Evolutionary conservation across 2,888 invertebrate species (phyloP).

Genomic region (Aelia acuminata): DNA sequence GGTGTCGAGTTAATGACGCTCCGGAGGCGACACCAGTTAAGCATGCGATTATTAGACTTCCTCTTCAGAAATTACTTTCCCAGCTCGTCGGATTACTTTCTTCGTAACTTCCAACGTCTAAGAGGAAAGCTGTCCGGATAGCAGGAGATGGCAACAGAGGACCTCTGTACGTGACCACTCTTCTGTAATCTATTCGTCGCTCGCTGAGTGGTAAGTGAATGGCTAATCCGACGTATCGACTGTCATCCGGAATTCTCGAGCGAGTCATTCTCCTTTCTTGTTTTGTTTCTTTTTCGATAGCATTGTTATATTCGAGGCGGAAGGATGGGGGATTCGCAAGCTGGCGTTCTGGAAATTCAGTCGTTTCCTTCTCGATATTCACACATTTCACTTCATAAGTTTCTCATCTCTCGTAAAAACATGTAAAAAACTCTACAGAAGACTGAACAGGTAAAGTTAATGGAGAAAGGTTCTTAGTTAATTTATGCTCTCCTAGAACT

Average conservation of each 20-base stretch:
- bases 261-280: background rate
- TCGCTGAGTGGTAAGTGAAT: background rate
- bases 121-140: background rate
- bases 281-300: background rate
- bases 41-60: background rate
- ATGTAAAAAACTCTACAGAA: too few species aligned
- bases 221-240: background rate
- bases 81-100: background rate
- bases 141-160: background rate
- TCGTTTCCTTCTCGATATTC: background rate
- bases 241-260: background rate
- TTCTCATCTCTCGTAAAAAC: too few species aligned
- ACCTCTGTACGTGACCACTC: background rate
- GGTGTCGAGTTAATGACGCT: background rate
- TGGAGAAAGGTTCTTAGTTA: too few species aligned
- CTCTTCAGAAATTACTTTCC: background rate
- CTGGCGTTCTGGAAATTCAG: background rate
- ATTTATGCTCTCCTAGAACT: too few species aligned
- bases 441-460: too few species aligned
- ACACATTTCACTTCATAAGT: background rate
- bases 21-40: background rate
- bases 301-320: background rate
- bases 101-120: background rate
- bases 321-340: background rate
- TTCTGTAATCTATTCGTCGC: background rate